phyloP scores from a whole-genome alignment of 2,888 invertebrate genomes.

The Chloroclystis v-ata region DNA sequence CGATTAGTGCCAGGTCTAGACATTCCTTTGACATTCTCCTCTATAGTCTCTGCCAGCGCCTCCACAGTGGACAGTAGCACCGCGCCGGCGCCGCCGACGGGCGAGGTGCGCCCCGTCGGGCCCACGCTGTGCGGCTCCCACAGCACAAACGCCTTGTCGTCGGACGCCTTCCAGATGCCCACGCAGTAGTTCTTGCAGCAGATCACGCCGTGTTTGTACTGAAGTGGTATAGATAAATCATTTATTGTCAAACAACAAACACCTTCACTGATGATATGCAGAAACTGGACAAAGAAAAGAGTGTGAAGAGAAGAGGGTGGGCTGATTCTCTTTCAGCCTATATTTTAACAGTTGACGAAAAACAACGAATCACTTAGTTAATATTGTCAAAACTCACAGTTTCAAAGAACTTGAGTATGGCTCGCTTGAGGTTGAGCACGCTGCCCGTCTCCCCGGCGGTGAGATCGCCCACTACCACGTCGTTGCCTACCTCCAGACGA shows the following conservation, averaged over 20 bases:
- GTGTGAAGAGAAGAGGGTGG: no score
- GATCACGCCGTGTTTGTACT: conserved; percentile 49
- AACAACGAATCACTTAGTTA: no score
- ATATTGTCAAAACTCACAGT: conserved; percentile 35
- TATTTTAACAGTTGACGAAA: no score
- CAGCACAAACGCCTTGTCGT: conserved; percentile 44
- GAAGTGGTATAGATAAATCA: neutral
- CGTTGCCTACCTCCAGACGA: conserved; percentile 43
- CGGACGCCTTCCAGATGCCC: conserved; percentile 49
- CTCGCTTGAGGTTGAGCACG: conserved; percentile 49
- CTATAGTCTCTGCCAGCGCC: conserved; percentile 48
- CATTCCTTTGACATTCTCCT: conserved; percentile 44
- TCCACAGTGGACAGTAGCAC: conserved; percentile 46
- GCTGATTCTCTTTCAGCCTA: no score
- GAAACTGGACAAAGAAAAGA: conserved; percentile 37
- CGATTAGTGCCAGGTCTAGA: conserved; percentile 50
- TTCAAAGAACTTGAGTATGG: conserved; percentile 52
- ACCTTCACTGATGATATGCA: conserved; percentile 56
- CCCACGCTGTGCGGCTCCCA: conserved; percentile 65
- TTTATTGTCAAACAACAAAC: conserved; percentile 55
- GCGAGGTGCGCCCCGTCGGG: conserved; percentile 45
- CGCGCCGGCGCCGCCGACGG: conserved; percentile 51
- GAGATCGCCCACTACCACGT: conserved; percentile 50
- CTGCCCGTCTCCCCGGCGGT: conserved; percentile 54
- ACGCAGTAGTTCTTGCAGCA: conserved; percentile 66